These are phyloP conservation scores for Lithobates sylvaticus DNA, from an alignment of 2,797 vertebrate genomes.

Conservation along the genomic window DNA sequence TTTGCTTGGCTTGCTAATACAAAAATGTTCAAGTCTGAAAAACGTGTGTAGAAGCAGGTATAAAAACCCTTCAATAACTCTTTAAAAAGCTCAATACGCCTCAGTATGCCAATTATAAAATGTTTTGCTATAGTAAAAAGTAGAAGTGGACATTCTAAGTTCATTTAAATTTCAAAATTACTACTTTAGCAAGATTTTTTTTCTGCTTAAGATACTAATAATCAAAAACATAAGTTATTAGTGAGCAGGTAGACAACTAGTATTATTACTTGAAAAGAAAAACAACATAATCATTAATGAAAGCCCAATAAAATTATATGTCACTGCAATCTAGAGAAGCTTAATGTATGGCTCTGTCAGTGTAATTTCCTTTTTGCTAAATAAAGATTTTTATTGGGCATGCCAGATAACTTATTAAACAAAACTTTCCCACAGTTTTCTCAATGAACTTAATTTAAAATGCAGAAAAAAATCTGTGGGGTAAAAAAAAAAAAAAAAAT, in stretches of 20 bases:
- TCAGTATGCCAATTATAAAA: no score
- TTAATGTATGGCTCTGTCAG: neutral
- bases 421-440: conserved; percentile 59
- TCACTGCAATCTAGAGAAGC: neutral
- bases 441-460: conserved; percentile 52
- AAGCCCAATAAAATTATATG: neutral
- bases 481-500: conserved; percentile 42
- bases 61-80: no score
- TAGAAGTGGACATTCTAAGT: no score
- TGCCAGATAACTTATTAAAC: conserved; percentile 37
- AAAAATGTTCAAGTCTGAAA: no score
- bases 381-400: conserved; percentile 16
- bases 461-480: conserved; percentile 32
- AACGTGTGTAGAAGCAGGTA: no score
- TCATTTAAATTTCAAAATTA: no score
- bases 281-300: neutral
- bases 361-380: neutral
- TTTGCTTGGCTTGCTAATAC: no score
- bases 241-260: neutral
- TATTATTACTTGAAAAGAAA: neutral
- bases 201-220: no score
- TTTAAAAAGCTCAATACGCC: no score
- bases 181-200: no score
- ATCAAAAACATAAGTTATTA: neutral
- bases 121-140: no score